Base-by-base conservation (phyloP, 2,113 vertebrate genomes). In the Solenodon paradoxus region DNA sequence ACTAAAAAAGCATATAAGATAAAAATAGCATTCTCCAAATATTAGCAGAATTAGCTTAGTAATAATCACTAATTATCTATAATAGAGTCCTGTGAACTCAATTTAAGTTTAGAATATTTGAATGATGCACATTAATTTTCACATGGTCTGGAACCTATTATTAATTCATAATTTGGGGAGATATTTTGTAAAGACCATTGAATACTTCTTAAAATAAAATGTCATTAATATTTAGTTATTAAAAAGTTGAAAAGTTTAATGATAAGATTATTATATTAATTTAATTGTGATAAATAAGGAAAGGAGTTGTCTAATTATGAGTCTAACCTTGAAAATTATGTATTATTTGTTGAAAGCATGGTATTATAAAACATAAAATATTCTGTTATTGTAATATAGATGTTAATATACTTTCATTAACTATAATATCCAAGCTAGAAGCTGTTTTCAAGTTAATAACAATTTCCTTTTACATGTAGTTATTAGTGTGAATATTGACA, bases 341-440 rank as follows among this genome's bases (percentile, higher is more conserved):
- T n/a, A n/a, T 97, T 53, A 92, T 30, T 92, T 95, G 20, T 47
- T 96, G 84, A 93, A 97, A 95, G 95, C 84, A 8, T 87, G 19
- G 24, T 87, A 57, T 96, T 96, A 92, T 92, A 85, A 98, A 97
- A 91, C 72, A 92, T 3, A 97, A 97, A 93, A 66, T 87, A 93
- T 81, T 97, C 51, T 96, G 35, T 94, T 53, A 59, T 74, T 96
- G 20, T 96, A 97, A 97, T 96, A 13, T 96, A 96, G 38, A 97
- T 97, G 97, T 97, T 84, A 57, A 86, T 84, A 24, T 95, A 51
- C 96, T 97, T 97, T 75, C 55, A 96, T 95, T 97, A 97, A 95
- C 96, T 97, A 86, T 91, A 97, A 97, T 98, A 97, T 96, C 88
- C 89, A 63, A 97, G 59, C 86, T 96, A 97, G 97, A 88, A 90